phyloP scores from a whole-genome alignment of 1,140 invertebrate species.

The Pogonomyrmex barbatus region DNA sequence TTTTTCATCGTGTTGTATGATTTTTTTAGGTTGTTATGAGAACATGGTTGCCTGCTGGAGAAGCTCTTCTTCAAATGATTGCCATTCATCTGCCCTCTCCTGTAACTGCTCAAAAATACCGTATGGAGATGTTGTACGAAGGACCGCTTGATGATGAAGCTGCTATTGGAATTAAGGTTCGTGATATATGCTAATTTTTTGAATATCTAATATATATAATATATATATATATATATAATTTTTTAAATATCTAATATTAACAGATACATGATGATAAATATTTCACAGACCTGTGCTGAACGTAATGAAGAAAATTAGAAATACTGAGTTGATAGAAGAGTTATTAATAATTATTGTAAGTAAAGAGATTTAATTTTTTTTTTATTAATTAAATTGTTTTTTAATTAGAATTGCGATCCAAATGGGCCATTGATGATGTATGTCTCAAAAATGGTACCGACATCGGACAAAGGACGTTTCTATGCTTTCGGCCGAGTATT shows the following conservation, averaged over 20 bases:
- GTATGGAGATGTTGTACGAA: slow-evolving; percentile 99
- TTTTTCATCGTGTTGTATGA: slow-evolving; percentile 2
- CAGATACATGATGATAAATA: slow-evolving; percentile 79
- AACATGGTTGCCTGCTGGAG: slow-evolving; percentile 99
- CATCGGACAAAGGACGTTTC: slow-evolving; percentile 99
- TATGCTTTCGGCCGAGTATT: slow-evolving; percentile 99
- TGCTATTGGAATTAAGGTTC: slow-evolving; percentile 94
- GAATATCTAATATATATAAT: neutral
- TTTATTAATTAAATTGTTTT: slow-evolving; percentile 61
- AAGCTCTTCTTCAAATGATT: slow-evolving; percentile 99
- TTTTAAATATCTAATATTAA: slow-evolving; percentile 17
- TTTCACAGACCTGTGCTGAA: slow-evolving; percentile 86
- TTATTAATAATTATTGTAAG: slow-evolving; percentile 1
- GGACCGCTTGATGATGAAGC: slow-evolving; percentile 99
- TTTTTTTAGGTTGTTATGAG: slow-evolving; percentile 95
- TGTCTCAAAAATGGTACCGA: slow-evolving; percentile 99
- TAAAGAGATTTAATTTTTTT: neutral
- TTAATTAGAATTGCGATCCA: slow-evolving; percentile 96
- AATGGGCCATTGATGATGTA: slow-evolving; percentile 99
- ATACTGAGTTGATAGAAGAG: slow-evolving; percentile 77
- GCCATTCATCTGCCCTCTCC: slow-evolving; percentile 99
- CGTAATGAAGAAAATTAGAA: slow-evolving; percentile 78
- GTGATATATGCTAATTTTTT: slow-evolving; percentile 41
- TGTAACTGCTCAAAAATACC: slow-evolving; percentile 99
- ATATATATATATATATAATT: no score